phyloP scores from a whole-genome alignment of 2,888 invertebrate species.

The Pseudoips prasinana region DNA sequence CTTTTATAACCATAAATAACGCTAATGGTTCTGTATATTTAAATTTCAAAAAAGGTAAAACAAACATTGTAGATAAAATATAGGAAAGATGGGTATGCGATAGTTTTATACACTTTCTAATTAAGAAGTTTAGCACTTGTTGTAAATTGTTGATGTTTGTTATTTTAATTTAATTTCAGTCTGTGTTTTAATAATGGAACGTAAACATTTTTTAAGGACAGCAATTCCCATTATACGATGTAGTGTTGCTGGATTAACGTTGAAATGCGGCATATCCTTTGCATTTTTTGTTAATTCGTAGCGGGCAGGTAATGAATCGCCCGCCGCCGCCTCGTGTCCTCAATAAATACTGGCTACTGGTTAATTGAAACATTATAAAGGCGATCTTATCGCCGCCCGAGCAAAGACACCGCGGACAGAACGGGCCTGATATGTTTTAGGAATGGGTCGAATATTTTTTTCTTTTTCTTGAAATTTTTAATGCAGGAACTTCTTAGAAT shows the following conservation, averaged over 20 bases:
- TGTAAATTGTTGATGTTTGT: constrained; percentile 1
- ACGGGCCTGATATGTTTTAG: constrained; percentile 50
- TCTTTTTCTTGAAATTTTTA: constrained; percentile 33
- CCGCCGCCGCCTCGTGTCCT: constrained; percentile 52
- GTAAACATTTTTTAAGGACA: constrained; percentile 15
- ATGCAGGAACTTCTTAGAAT: constrained; percentile 39
- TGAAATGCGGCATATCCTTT: constrained; percentile 47
- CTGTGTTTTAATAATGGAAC: constrained; percentile 8
- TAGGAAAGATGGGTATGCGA: not conserved
- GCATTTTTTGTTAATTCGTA: constrained; percentile 50
- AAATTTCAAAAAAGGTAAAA: constrained; percentile 11
- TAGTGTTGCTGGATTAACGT: constrained; percentile 37
- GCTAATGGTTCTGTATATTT: constrained; percentile 30
- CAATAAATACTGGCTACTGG: constrained; percentile 79
- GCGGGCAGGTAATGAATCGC: constrained; percentile 66
- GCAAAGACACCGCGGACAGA: constrained; percentile 62
- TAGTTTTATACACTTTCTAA: constrained; percentile 1
- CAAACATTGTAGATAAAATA: constrained; percentile 2
- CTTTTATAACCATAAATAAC: constrained; percentile 33
- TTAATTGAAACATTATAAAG: constrained; percentile 80
- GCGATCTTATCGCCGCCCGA: constrained; percentile 63
- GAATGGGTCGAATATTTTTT: constrained; percentile 45
- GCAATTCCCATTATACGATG: constrained; percentile 24
- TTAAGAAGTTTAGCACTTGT: constrained; percentile 8
- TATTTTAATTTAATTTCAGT: constrained; percentile 6